Conservation (phyloP, 2,888 invertebrate genomes). For the Dasypogon diadema region DNA sequence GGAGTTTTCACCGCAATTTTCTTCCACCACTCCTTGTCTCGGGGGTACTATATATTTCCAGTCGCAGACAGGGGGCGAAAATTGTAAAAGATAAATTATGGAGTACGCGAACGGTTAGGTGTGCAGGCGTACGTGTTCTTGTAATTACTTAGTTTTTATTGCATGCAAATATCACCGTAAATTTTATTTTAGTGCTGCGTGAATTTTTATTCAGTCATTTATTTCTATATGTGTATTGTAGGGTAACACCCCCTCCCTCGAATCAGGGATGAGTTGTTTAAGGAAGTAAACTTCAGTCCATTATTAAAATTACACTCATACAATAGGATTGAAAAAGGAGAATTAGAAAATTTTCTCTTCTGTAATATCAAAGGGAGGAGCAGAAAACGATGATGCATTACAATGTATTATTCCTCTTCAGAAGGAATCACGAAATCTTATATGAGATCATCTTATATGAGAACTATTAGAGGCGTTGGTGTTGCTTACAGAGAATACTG, state of each 20-base stretch:
- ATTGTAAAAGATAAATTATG: constrained; percentile 41
- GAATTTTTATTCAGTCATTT: constrained; percentile 1
- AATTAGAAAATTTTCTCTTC: no score
- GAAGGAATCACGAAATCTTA: no score
- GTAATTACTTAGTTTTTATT: constrained; percentile 40
- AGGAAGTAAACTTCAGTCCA: background rate
- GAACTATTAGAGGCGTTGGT: no score
- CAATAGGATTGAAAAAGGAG: no score
- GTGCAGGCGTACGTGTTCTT: constrained; percentile 13
- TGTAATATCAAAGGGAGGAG: no score
- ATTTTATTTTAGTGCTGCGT: background rate
- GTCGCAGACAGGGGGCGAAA: constrained; percentile 37
- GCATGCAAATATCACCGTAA: constrained; percentile 29
- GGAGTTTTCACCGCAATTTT: constrained; percentile 5
- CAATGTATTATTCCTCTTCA: no score
- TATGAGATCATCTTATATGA: no score
- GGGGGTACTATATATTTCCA: constrained; percentile 16
- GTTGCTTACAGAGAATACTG: no score
- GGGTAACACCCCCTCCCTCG: no score
- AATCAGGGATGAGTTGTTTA: background rate
- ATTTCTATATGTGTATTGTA: no score
- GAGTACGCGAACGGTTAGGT: constrained; percentile 19
- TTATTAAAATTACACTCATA: no score
- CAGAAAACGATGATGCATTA: no score
- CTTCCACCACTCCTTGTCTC: constrained; percentile 28